Conservation (phyloP, 2,888 invertebrate species). For the Thumatha senex region DNA sequence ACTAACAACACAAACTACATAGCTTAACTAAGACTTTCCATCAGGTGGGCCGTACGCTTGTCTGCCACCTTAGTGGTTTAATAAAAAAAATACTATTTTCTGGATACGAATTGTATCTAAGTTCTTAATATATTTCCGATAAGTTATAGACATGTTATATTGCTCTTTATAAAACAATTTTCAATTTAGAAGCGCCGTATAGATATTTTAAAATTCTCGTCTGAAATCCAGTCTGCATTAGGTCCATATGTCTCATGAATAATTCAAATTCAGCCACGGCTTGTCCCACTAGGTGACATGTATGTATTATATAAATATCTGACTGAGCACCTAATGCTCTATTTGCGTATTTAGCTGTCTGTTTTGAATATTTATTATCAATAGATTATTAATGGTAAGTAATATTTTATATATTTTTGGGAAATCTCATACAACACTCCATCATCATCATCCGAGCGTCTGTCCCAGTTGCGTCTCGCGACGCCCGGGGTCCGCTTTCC, state of each 20-base stretch:
- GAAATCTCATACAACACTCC: too few relatives aligned
- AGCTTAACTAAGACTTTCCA: background rate
- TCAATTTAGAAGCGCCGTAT: constrained; percentile 71
- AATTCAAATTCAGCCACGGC: constrained; percentile 69
- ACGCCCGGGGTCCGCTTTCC: too few relatives aligned
- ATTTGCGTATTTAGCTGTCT: constrained; percentile 8
- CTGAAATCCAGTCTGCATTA: constrained; percentile 81
- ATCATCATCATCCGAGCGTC: too few relatives aligned
- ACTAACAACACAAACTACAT: too few relatives aligned
- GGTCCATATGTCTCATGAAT: constrained; percentile 82
- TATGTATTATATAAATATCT: constrained; percentile 49
- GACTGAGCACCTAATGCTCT: constrained; percentile 37
- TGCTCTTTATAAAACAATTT: constrained; percentile 67
- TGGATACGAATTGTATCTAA: constrained; percentile 24
- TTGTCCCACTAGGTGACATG: constrained; percentile 69
- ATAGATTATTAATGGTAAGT: too few relatives aligned
- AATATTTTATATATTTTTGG: too few relatives aligned
- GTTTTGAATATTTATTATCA: background rate
- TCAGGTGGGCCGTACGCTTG: too few relatives aligned
- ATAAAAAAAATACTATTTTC: too few relatives aligned
- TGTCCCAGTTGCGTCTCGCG: too few relatives aligned
- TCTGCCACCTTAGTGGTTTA: too few relatives aligned
- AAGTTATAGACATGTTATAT: constrained; percentile 41
- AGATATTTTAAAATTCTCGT: constrained; percentile 79
- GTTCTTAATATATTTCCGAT: constrained; percentile 28